Evolutionary conservation across 1,140 invertebrate genomes (phyloP), one percentile per base, ranked within the genome.

Genomic region (Eriocheir sinensis): DNA sequence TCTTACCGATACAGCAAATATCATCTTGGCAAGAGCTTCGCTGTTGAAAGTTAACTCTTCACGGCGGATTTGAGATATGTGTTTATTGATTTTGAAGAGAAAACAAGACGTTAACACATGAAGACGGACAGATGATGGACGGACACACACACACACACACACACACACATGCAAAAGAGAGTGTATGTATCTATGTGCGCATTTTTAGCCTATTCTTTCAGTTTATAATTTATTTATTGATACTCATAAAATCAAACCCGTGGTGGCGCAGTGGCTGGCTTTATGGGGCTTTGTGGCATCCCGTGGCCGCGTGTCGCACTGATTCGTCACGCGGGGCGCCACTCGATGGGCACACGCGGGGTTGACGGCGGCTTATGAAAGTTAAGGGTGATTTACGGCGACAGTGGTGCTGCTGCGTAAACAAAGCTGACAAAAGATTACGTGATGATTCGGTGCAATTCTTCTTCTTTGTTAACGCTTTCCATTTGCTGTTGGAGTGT

Each of bases 361-460:
- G 21, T n/a, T 72, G 60, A 72, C n/a, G n/a, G n/a, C n/a, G 60
- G n/a, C n/a, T 72, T 72, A 72, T 21, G 60, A 21, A 72, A n/a
- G n/a, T 72, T 72, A 72, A n/a, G 60, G 6, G 60, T 72, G 60
- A 72, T 72, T 72, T 72, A 72, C 60, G 60, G 60, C n/a, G n/a
- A n/a, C 60, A 4, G 21, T 72, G 60, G n/a, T 21, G n/a, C n/a
- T 6, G 21, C 60, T 72, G 60, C n/a, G 60, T n/a, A 72, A 27
- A 72, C 21, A 6, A 21, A n/a, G 60, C 27, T 72, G 27, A 0
- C 60, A n/a, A 72, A 72, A n/a, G 12, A n/a, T 8, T n/a, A 72
- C 60, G 12, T 53, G 60, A 72, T 72, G 21, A 6, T 21, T 27
- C 60, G 21, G 60, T 6, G 27, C 60, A 72, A 27, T n/a, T 1